These are phyloP conservation scores for Thereva nobilitata DNA, from an alignment of 2,888 invertebrate species.

Conservation along the genomic window DNA sequence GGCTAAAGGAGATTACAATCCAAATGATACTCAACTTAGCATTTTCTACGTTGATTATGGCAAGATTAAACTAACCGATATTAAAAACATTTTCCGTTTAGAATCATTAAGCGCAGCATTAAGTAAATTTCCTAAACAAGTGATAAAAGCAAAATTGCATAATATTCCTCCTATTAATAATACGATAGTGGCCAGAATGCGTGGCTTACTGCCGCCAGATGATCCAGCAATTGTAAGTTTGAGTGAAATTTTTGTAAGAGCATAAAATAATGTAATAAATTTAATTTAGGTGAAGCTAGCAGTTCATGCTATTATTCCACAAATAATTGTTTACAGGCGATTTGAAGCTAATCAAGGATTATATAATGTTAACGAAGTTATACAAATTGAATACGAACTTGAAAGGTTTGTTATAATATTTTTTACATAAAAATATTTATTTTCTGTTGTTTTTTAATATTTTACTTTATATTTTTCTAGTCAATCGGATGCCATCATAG, in stretches of 20 bases:
- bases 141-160: slow-evolving; percentile 63
- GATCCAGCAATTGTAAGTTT: slow-evolving; percentile 56
- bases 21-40: slow-evolving; percentile 54
- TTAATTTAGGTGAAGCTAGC: slow-evolving; percentile 52
- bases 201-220: slow-evolving; percentile 63
- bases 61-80: slow-evolving; percentile 56
- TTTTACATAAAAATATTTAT: too few relatives aligned
- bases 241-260: too few relatives aligned
- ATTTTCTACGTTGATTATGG: slow-evolving; percentile 64
- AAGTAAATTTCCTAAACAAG: slow-evolving; percentile 64
- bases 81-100: slow-evolving; percentile 59
- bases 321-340: slow-evolving; percentile 73
- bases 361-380: slow-evolving; percentile 72
- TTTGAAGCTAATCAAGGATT: slow-evolving; percentile 66
- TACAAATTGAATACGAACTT: slow-evolving; percentile 66
- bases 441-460: not conserved
- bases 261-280: not conserved
- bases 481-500: not conserved
- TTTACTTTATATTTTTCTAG: slow-evolving; percentile 1
- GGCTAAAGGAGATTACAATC: slow-evolving; percentile 43
- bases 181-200: slow-evolving; percentile 63
- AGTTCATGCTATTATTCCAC: slow-evolving; percentile 55
- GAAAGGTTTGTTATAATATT: slow-evolving; percentile 53
- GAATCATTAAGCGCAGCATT: slow-evolving; percentile 62
- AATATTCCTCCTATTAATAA: slow-evolving; percentile 62